Evolutionary conservation across 2,113 vertebrate genomes (phyloP).

Genomic region (Heliornis fulica): DNA sequence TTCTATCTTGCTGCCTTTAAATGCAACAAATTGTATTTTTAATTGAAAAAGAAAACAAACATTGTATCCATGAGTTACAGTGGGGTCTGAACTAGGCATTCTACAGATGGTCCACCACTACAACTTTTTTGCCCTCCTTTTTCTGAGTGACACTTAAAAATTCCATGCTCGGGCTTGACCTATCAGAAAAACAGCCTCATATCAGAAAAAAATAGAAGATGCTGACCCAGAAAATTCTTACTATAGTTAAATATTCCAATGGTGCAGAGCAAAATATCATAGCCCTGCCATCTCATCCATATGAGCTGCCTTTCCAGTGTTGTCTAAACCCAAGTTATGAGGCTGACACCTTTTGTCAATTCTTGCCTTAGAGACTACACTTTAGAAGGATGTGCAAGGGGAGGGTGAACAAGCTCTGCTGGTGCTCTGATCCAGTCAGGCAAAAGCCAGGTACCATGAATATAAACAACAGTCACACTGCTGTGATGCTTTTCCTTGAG

Average conservation of each 20-base stretch:
- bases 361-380: neutral
- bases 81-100: neutral
- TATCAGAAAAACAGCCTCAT: neutral
- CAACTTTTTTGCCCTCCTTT: neutral
- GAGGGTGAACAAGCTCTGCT: neutral
- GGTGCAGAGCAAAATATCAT: neutral
- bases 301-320: neutral
- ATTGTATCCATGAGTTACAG: neutral
- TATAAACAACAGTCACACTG: neutral
- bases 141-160: neutral
- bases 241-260: neutral
- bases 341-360: neutral
- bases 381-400: neutral
- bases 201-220: neutral
- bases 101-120: neutral
- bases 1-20: neutral
- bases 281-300: fast-evolving
- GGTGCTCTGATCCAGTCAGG: neutral
- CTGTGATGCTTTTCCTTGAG: neutral
- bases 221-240: neutral
- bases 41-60: neutral
- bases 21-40: neutral
- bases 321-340: neutral
- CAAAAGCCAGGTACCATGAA: neutral
- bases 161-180: neutral